Evolutionary conservation across 1,140 invertebrate species (phyloP), one percentile per base, ranked within the genome.

Genomic region (Macrosteles quadrilineatus): DNA sequence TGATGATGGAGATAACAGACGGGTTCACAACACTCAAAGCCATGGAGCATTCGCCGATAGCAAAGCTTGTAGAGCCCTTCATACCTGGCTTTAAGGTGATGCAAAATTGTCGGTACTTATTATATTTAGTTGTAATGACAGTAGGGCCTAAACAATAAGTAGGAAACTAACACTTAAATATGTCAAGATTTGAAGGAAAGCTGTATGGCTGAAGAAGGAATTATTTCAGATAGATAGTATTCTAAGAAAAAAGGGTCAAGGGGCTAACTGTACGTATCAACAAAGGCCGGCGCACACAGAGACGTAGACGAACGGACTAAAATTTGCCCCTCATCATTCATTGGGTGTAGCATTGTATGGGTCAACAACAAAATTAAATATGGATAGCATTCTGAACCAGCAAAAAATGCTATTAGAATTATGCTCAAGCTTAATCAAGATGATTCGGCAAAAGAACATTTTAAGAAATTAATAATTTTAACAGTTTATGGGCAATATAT

Each of bases 1-100:
- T 82, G 69, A 86, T 90, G 77, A 77, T 94, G 40, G 85, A 84
- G 59, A 79, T 94, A 66, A 93, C 91, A 23, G 92, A 95, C 85
- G 93, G 92, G 14, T 81, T 85, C 1, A 87, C 89, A 76, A 81
- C 87, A 73, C 75, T 94, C 29, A 80, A 82, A 67, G 93, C 85
- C 0, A 88, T 94, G 77, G 93, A 95, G 79, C 89, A 91, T 75
- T 85, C 82, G 73, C 82, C 85, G 0, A 87, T 93, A 73, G 77
- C 80, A 62, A 80, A 82, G 70, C 78, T 94, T 11, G 85, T 83
- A 74, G 80, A 86, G 72, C 83, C 85, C 66, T 79, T 89, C 53
- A 79, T 82, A 40, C 89, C 89, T 43, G 90, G 90, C 11, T 82
- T 82, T 31, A 92, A 92, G 82, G 82, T 90, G 66, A 53, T 55